Evolutionary conservation across 2,888 invertebrate species (phyloP).

Genomic region (Archaeoteleia sp.): DNA sequence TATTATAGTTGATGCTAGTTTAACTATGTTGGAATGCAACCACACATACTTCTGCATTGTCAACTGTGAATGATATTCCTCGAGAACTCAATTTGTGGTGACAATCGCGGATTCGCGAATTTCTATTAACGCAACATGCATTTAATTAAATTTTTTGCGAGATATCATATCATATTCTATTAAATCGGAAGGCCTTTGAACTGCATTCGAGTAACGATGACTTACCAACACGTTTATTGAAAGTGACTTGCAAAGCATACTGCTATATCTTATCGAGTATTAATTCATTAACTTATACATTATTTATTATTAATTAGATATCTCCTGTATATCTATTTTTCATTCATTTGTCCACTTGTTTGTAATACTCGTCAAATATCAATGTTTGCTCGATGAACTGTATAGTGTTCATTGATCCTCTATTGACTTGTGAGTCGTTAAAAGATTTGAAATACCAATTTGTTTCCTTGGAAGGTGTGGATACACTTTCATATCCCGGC

Average conservation of each 20-base stretch:
- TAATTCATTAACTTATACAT: too few relatives aligned
- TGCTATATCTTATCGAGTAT: background rate
- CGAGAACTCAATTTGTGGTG: conserved; percentile 21
- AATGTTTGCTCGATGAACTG: conserved; percentile 6
- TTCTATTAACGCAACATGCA: background rate
- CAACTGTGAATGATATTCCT: conserved; percentile 15
- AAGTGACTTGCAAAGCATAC: too few relatives aligned
- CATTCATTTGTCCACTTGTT: conserved; percentile 1
- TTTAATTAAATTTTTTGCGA: conserved; percentile 11
- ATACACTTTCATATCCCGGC: conserved; percentile 36
- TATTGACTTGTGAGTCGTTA: conserved; percentile 33
- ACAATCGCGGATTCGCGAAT: background rate
- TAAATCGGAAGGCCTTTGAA: background rate
- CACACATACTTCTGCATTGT: conserved; percentile 25
- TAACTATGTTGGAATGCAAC: conserved; percentile 21
- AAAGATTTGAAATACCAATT: conserved; percentile 53
- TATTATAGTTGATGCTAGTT: too few relatives aligned
- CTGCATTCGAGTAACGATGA: too few relatives aligned
- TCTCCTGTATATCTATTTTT: too few relatives aligned
- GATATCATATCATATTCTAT: conserved; percentile 2
- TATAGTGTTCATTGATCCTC: conserved; percentile 4
- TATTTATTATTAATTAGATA: too few relatives aligned
- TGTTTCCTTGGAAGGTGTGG: conserved; percentile 32
- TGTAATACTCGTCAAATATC: conserved; percentile 21
- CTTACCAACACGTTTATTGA: too few relatives aligned